Base-by-base conservation (phyloP, 2,888 invertebrate genomes). In the Nasonia oneida region DNA sequence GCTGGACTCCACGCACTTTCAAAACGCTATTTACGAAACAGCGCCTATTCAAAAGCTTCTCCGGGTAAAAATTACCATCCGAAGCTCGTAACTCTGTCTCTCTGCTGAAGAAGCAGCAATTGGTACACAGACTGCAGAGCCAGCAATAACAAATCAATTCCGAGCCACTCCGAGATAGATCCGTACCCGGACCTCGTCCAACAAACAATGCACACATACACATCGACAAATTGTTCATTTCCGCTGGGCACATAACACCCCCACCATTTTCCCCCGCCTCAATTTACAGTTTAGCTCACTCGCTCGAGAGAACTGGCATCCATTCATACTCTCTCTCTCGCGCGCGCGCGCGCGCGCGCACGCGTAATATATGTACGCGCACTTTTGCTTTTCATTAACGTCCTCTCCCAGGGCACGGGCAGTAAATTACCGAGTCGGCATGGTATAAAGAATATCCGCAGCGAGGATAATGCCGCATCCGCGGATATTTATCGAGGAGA, bases 301-400 rank as follows among this genome's bases (percentile, higher is more conserved):
- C 1, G 29, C 29, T 37, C 71, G 39, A 39, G 37, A 37, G 37
- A 29, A 29, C 29, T 29, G 29, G n/a, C 39, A 42, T 73, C 18
- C 42, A 37, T 73, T 42, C 39, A 73, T 39, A 42, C 8, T 8
- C 10, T 57, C 57, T 29, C 29, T 29, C 29, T 29, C 29, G n/a
- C n/a, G n/a, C n/a, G n/a, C n/a, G n/a, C n/a, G n/a, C n/a, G n/a
- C n/a, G n/a, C n/a, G n/a, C n/a, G n/a, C n/a, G n/a, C n/a, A n/a
- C n/a, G 6, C 15, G n/a, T 18, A 15, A 18, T 18, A 18, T 10
- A 3, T 10, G 73, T 71, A 10, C n/a, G n/a, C 61, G 39, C 61
- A 70, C 80, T 81, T 79, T 67, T 84, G 64, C 75, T 84, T 84
- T 81, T 84, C 75, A 75, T 75, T 81, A 81, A 67, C 23, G 74